Conservation (phyloP, 2,797 vertebrate species). For the Acanthurus lineatus region DNA sequence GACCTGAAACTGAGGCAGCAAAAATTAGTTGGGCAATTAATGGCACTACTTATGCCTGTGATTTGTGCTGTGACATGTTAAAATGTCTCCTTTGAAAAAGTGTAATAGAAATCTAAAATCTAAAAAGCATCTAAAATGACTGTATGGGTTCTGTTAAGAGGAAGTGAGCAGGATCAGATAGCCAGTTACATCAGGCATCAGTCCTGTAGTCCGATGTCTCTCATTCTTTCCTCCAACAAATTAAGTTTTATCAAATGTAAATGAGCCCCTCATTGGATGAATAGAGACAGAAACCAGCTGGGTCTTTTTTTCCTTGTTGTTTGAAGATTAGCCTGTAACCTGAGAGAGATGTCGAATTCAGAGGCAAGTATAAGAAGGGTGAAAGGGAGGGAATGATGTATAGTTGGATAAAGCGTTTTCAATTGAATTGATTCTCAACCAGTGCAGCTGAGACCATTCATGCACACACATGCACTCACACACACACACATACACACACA, state of each 20-base stretch:
- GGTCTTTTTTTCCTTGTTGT: neutral
- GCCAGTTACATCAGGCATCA: neutral
- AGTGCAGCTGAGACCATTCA: slow-evolving; percentile 65
- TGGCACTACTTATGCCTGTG: neutral
- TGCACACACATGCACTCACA: neutral
- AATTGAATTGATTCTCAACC: slow-evolving; percentile 62
- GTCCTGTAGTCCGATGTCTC: neutral
- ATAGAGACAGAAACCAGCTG: slow-evolving; percentile 19
- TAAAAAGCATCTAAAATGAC: neutral
- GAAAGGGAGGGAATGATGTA: slow-evolving; percentile 38
- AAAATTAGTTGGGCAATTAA: neutral
- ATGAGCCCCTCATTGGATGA: slow-evolving; percentile 30
- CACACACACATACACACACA: slow-evolving; percentile 7
- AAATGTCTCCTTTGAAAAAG: neutral
- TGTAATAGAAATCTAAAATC: too few species aligned
- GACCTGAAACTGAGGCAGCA: neutral
- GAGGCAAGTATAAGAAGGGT: slow-evolving; percentile 19
- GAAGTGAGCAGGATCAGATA: neutral
- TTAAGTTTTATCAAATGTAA: slow-evolving; percentile 21
- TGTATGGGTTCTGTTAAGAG: neutral
- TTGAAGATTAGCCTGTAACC: slow-evolving; percentile 39
- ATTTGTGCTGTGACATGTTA: neutral
- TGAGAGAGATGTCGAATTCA: slow-evolving; percentile 16
- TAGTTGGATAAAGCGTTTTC: slow-evolving; percentile 54
- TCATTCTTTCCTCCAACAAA: slow-evolving; percentile 17